Evolutionary conservation across 2,888 invertebrate species (phyloP), one percentile per base, ranked within the genome.

Genomic region (Caenorhabditis sinica): DNA sequence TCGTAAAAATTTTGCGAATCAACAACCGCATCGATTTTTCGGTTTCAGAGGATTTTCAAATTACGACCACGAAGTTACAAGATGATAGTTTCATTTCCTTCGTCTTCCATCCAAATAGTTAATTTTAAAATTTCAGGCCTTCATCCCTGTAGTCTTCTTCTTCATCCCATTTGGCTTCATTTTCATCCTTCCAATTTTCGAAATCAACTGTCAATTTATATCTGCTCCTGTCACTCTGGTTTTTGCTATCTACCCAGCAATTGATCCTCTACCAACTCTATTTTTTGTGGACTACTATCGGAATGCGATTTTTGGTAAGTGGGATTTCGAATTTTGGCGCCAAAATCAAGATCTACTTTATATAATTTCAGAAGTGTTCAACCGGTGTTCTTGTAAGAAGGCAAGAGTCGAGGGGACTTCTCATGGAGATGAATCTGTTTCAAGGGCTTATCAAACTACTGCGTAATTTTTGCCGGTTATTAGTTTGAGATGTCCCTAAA

Each of bases 261-360:
- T 79, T 20, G 79, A 79, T n/a, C 72, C 63, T 0, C 3, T 79
- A 8, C 79, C 79, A n/a, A 79, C 63, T 20, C 25, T 79, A 4
- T 43, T 71, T 9, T 65, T 71, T 45, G 56, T 79, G 0, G 72
- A 71, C 33, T 40, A 65, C n/a, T 79, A 79, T 33, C 23, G 79
- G 28, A 63, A 51, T 49, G 49, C 68, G 6, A 58, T 77, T 36
- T 49, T 45, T 15, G 51, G 76, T 77, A 5, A 33, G 66, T 40
- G 28, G n/a, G n/a, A n/a, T n/a, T n/a, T 17, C 13, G 23, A 11
- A n/a, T 6, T 25, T 43, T n/a, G 33, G n/a, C 56, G 45, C 45
- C 17, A 45, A 30, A 30, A 28, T 33, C 3, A 6, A 1, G 43
- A 63, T 15, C n/a, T 63, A 25, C 33, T 36, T 20, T 20, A 61